Base-by-base conservation (phyloP, 2,888 invertebrate species). In the Rambutsinella grinnellia region DNA sequence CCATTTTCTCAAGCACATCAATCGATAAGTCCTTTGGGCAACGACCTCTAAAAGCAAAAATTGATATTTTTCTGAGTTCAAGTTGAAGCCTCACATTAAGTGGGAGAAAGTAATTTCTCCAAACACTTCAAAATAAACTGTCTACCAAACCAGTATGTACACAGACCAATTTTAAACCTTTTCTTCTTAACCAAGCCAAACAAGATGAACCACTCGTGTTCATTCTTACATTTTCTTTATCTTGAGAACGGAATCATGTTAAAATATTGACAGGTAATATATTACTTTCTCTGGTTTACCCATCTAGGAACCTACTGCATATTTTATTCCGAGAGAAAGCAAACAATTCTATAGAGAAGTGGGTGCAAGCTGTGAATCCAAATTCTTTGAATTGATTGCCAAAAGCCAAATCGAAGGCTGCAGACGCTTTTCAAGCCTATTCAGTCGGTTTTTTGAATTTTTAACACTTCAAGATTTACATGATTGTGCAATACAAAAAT, bases 11-110 rank as follows among this genome's bases (percentile, higher is more conserved):
- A 17, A 83, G 62, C 19, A 56, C 62, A 21, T 79, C 76, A 19
- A 83, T 76, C 2, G 79, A 61, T n/a, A 83, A 21, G 28, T 57
- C 78, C 49, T 28, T 66, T 17, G 82, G 79, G 54, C 82, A 82
- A n/a, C 83, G 71, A 26, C 83, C 83, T 26, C 83, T 83, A 58
- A 19, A 53, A 66, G 44, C 53, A 17, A 13, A 72, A 61, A 75
- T 67, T 58, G 67, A 66, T 61, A 67, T 75, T 67, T 62, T 67
- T 67, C 58, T 21, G 15, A 56, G 36, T 36, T 36, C 36, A 13
- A 8, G 5, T 36, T 13, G 13, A 36, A 36, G 13, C 19, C 15
- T 5, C 1, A 19, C 5, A 53, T 53, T 3, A 53, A 13, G 13
- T 13, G 23, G 19, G 19, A 53, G 3, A 23, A 53, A 53, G 8